phyloP scores from a whole-genome alignment of 2,113 vertebrate genomes.

The Ellobius talpinus region DNA sequence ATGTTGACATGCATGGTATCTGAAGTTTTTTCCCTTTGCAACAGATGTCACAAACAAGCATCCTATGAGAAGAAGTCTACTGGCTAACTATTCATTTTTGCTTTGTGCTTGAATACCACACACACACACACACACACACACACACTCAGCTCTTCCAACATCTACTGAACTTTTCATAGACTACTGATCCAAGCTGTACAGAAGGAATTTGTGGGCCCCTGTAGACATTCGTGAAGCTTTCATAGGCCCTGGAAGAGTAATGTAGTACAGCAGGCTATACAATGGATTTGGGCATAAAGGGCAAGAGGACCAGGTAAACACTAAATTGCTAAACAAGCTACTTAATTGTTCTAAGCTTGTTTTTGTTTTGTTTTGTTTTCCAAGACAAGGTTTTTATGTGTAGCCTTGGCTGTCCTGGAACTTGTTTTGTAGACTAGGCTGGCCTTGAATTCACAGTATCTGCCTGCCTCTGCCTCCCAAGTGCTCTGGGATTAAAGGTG shows the following conservation, averaged over 20 bases:
- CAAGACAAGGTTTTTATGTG: neutral
- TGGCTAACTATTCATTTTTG: neutral
- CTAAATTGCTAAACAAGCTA: neutral
- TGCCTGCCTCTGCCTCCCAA: neutral
- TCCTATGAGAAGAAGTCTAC: neutral
- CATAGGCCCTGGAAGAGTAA: neutral
- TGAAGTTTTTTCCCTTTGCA: neutral
- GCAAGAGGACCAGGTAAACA: neutral
- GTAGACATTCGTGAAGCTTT: neutral
- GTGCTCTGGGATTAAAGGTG: neutral
- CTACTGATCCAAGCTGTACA: neutral
- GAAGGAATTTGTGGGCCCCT: neutral
- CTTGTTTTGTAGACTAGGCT: neutral
- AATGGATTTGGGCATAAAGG: neutral
- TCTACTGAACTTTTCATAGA: constrained; percentile 7
- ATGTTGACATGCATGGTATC: neutral
- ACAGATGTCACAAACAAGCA: neutral
- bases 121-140: neutral
- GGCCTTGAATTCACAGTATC: neutral
- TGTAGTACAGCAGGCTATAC: neutral
- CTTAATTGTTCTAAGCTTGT: neutral
- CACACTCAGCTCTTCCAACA: neutral
- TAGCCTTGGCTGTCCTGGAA: neutral
- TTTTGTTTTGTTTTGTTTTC: neutral
- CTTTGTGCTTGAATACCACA: neutral